These are phyloP conservation scores for Pseudorhombus dupliciocellatus DNA, from an alignment of 2,113 vertebrate genomes.

Conservation along the genomic window DNA sequence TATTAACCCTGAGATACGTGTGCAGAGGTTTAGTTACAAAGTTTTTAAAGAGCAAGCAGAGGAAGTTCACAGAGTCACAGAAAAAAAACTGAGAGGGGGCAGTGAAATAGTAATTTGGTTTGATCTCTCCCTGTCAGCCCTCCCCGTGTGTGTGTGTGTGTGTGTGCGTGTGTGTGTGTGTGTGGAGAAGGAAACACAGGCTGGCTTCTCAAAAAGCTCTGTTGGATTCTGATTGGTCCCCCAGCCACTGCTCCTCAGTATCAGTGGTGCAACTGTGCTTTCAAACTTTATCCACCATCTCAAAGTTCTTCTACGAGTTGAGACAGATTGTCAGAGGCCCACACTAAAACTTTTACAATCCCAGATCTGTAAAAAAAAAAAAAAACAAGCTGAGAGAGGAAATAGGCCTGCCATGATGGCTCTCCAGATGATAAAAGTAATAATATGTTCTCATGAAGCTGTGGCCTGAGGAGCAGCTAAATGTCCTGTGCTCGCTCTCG, in stretches of 20 bases:
- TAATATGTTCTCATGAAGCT: constrained; percentile 52
- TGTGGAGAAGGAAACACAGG: background rate
- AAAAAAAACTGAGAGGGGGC: background rate
- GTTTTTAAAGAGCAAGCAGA: constrained; percentile 32
- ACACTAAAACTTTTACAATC: constrained; percentile 3
- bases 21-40: constrained; percentile 15
- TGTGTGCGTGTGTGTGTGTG: background rate
- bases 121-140: constrained; percentile 1
- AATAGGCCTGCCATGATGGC: constrained; percentile 30
- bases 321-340: background rate
- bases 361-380: constrained; percentile 20
- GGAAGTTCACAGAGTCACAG: constrained; percentile 34
- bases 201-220: background rate
- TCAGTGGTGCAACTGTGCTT: background rate
- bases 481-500: constrained; percentile 48
- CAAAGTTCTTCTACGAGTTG: background rate
- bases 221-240: background rate
- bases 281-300: background rate
- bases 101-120: constrained; percentile 17
- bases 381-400: constrained; percentile 17
- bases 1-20: constrained; percentile 36
- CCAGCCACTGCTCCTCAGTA: no score
- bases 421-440: constrained; percentile 61
- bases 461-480: constrained; percentile 39
- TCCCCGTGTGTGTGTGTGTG: background rate